Evolutionary conservation across 2,888 invertebrate species (phyloP), one percentile per base, ranked within the genome.

Genomic region (Seira sanloemensis): DNA sequence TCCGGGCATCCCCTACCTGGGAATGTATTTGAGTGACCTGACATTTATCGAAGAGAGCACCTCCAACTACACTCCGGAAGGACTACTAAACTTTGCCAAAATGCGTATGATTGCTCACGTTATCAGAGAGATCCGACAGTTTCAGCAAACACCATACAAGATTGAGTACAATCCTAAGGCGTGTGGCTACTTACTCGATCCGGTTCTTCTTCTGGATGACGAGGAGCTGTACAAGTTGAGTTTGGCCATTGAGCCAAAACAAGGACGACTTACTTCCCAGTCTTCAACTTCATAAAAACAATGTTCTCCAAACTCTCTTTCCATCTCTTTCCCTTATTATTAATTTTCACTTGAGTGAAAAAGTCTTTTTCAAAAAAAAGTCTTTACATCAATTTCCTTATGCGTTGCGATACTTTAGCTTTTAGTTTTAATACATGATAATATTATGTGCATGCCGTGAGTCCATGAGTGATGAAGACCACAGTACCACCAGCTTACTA

Each of bases 81-180:
- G 95, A 76, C 93, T 97, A 18, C 93, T 97, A 66, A 97, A 97
- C 91, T 97, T 97, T 91, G 97, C 97, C 4, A 97, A 97, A 92
- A 97, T 97, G 97, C 93, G 97, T 92, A 97, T 97, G 97, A 96
- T 97, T 90, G 97, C 97, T 2, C 97, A 97, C 90, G 97, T 97
- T 4, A 97, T 97, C 88, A 93, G 97, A 75, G 97, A 97, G 92
- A 97, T 97, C 88, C 93, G 96, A 18, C 95, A 96, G 90, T 97
- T 96, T 91, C 97, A 97, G 91, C 96, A 97, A 91, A 97, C 96
- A 0, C 95, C 96, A 0, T 97, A 97, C 91, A 97, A 96, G 92
- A 97, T 97, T 88, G 96, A 97, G 90, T 94, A 95, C 90, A 96
- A 95, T 88, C 93, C 94, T 21, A 95, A 96, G 92, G 97, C 96